Base-by-base conservation (phyloP, 2,888 invertebrate species). In the Nebria salina region DNA sequence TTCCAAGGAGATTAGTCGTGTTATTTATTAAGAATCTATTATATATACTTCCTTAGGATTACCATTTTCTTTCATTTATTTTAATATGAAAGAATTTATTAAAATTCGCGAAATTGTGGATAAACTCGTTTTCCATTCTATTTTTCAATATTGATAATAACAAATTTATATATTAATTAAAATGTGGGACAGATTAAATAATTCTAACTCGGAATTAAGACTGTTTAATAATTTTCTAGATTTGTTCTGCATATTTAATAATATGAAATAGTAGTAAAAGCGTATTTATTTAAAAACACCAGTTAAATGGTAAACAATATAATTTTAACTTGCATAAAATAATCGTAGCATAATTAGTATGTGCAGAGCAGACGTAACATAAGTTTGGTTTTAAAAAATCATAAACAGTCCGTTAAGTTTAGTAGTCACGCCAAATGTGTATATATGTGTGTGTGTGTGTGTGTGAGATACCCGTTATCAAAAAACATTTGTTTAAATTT, bases 401-500 rank as follows among this genome's bases (percentile, higher is more conserved):
- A 13, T 11, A 54, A 54, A 11, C 11, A 54, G 54, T 54, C 13
- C 13, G 54, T 8, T 54, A 54, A 54, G 8, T 54, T 54, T 54
- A 7, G 54, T 54, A 54, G 54, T 54, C 54, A 54, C 54, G 54
- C 54, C 4, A 54, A 54, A 11, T 6, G 54, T 3, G 43, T 43
- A 9, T 43, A 13, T 6, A 54, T 13, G 54, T 54, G 54, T 7
- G 8, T 54, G 7, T 54, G 54, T 54, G 8, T 54, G 13, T 54
- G 64, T 72, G 54, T 54, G 13, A 7, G 79, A 79, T 79, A 79
- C 25, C 68, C 8, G 73, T 74, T 79, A 79, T 79, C 80, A 64
- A 7, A 34, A 42, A 75, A 80, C 80, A 80, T 80, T 80, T 80
- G 80, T 80, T 80, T 75, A 70, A 80, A 80, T 80, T 80, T 80